These are phyloP conservation scores for Calyptommatus sinebrachiatus DNA, from an alignment of 2,113 vertebrate genomes.

Conservation along the genomic window DNA sequence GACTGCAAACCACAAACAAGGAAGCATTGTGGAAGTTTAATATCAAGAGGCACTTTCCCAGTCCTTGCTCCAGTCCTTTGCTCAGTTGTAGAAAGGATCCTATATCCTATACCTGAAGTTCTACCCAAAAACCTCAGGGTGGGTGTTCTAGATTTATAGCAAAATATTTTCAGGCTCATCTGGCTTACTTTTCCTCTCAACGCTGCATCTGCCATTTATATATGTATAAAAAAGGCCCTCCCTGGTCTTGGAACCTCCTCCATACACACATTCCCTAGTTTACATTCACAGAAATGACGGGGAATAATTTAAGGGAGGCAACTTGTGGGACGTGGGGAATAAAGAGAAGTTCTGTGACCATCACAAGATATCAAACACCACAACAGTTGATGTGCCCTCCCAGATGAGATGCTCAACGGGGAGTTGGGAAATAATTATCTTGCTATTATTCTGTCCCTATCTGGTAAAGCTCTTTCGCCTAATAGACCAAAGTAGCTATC, in stretches of 20 bases:
- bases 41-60: too few relatives aligned
- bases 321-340: not conserved
- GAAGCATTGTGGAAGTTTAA: not conserved
- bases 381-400: not conserved
- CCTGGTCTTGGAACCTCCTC: not conserved
- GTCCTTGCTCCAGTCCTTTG: not conserved
- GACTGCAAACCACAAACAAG: too few relatives aligned
- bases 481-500: too few relatives aligned
- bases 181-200: not conserved
- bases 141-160: conserved; percentile 29
- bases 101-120: not conserved
- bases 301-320: not conserved
- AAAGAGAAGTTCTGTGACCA: not conserved
- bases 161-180: not conserved
- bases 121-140: not conserved
- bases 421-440: not conserved
- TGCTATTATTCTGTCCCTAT: not conserved
- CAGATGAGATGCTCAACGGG: not conserved
- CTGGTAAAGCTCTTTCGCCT: not conserved
- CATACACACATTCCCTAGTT: not conserved
- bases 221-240: too few relatives aligned
- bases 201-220: not conserved
- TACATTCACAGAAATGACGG: not conserved
- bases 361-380: not conserved
- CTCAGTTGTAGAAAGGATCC: not conserved